phyloP scores from a whole-genome alignment of 2,113 vertebrate genomes.

The Aphyosemion australe region DNA sequence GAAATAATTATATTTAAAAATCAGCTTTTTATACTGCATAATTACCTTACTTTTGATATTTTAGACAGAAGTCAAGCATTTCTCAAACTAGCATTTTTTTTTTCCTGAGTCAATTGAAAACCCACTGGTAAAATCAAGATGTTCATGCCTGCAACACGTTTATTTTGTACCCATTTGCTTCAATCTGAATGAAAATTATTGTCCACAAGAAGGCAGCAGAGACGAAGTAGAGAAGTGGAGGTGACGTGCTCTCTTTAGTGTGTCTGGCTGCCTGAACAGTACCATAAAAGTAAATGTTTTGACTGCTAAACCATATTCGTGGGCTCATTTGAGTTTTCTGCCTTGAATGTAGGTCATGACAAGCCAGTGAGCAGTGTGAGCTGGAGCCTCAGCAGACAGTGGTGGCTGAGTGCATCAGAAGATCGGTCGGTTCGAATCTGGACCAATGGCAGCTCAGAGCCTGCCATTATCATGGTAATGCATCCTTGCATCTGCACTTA shows the following conservation, averaged over 20 bases:
- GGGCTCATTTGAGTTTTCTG: constrained; percentile 14
- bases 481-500: neutral
- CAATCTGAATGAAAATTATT: neutral
- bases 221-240: constrained; percentile 39
- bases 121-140: neutral
- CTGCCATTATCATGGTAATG: constrained; percentile 82
- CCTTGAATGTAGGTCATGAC: constrained; percentile 81
- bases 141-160: neutral
- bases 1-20: too few species aligned
- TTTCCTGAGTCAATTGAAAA: neutral
- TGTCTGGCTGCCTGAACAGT: constrained; percentile 21
- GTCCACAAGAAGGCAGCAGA: constrained; percentile 72
- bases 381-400: constrained; percentile 86
- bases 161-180: neutral
- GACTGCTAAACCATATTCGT: constrained; percentile 18
- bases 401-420: constrained; percentile 84
- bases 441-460: constrained; percentile 72
- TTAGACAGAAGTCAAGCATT: too few species aligned
- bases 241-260: constrained; percentile 33
- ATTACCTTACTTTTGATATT: too few species aligned
- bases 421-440: constrained; percentile 84
- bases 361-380: constrained; percentile 81
- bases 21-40: too few species aligned
- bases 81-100: too few species aligned
- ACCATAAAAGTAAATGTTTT: constrained; percentile 55